Evolutionary conservation across 2,113 vertebrate genomes (phyloP).

Genomic region (Pycnonotus jocosus): DNA sequence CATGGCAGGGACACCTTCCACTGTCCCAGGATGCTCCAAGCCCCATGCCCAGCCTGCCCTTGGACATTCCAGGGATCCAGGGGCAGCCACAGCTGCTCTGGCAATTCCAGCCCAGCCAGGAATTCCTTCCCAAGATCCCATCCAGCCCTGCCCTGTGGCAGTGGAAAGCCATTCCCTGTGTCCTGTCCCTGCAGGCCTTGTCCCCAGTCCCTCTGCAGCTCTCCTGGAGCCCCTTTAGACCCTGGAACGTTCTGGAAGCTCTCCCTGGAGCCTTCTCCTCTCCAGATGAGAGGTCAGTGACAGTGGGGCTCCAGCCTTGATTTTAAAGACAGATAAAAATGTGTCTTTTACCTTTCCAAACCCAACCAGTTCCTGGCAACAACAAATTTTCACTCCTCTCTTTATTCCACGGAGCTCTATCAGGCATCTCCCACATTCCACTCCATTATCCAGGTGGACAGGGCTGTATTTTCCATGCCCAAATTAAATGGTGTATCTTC

Average conservation of each 20-base stretch:
- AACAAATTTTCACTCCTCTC: background rate
- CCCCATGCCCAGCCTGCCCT: background rate
- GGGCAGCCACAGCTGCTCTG: background rate
- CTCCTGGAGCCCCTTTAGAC: background rate
- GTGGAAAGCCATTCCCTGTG: background rate
- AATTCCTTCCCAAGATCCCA: background rate
- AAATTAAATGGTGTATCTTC: background rate
- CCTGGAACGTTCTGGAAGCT: background rate
- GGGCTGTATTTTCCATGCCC: background rate
- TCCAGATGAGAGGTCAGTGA: background rate
- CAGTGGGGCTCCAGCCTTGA: background rate
- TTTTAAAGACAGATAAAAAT: background rate
- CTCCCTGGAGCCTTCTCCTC: rapidly evolving
- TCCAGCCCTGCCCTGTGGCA: background rate
- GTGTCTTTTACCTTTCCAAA: background rate
- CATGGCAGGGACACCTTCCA: background rate
- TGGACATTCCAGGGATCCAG: background rate
- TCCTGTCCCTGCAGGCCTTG: background rate
- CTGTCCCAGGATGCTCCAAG: rapidly evolving
- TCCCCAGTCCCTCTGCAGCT: background rate
- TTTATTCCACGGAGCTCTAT: background rate
- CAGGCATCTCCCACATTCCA: background rate
- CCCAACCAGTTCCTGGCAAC: rapidly evolving
- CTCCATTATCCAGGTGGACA: background rate
- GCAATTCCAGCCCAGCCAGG: background rate